Percentiles rank a stretch among this genome's conserved stretches.
phyloP scores from a whole-genome alignment of 1,140 invertebrate genomes.

The Drosophila oshimai region DNA sequence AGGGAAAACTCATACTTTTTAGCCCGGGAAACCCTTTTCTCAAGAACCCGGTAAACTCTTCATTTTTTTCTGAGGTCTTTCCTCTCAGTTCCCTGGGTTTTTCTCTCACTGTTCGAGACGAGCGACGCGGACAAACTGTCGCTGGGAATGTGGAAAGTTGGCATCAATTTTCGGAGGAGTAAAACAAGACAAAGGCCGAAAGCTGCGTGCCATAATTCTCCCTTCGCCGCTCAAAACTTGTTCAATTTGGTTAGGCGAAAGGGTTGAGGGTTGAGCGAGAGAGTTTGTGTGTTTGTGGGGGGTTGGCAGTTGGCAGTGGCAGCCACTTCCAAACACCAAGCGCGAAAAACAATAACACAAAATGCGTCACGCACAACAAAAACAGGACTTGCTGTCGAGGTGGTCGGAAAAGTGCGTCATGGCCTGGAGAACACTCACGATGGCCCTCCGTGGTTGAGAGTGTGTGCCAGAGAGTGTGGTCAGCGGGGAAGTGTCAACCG shows the following conservation, averaged over 20 bases:
- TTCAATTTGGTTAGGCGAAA: slow-evolving; percentile 64
- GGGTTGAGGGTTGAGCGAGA: slow-evolving; percentile 54
- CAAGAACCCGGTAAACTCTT: slow-evolving; percentile 8
- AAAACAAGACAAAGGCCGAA: slow-evolving; percentile 72
- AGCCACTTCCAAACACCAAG: slow-evolving; percentile 38
- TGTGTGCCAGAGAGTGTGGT: slow-evolving; percentile 46
- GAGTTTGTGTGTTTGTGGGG: slow-evolving; percentile 1
- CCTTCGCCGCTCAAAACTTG: slow-evolving; percentile 57
- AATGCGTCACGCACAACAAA: slow-evolving; percentile 67
- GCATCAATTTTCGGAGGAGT: slow-evolving; percentile 72
- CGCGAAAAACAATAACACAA: slow-evolving; percentile 50
- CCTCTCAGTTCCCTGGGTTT: slow-evolving; percentile 10
- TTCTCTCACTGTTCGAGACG: slow-evolving; percentile 47
- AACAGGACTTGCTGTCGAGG: background rate
- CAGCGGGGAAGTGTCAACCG: slow-evolving; percentile 66
- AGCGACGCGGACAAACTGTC: slow-evolving; percentile 71
- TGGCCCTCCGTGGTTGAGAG: background rate
- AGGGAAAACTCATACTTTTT: slow-evolving; percentile 13
- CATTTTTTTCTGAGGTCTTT: slow-evolving; percentile 20
- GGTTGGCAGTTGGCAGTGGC: slow-evolving; percentile 17
- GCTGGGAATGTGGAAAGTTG: slow-evolving; percentile 65
- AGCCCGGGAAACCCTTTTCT: slow-evolving; percentile 7
- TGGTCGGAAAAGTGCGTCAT: slow-evolving; percentile 45
- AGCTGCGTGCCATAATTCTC: slow-evolving; percentile 69
- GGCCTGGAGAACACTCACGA: slow-evolving; percentile 28